Base-by-base conservation (phyloP, 1,140 invertebrate genomes). In the Lasioglossum albipes region DNA sequence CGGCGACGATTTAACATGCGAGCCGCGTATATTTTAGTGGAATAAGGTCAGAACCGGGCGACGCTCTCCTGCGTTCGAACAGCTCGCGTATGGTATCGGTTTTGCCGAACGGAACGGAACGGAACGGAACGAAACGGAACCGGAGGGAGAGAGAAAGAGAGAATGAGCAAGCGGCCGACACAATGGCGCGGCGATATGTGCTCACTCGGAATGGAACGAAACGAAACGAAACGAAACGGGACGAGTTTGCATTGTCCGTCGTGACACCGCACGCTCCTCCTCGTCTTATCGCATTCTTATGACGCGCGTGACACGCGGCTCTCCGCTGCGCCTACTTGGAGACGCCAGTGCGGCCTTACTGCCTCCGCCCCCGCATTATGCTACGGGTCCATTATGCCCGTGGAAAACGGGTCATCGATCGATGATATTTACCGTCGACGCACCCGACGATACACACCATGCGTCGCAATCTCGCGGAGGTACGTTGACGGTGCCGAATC, bases 211-310 rank as follows among this genome's bases (percentile, higher is more conserved):
- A 87, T 84, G 84, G 85, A 80, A 70, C 83, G 67, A 27, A 84
- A 82, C 83, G 71, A 27, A 84, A 82, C 83, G 71, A 49, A 80
- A 70, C 83, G 67, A 27, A 84, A 83, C 84, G 71, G 57, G 61
- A 85, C 88, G 85, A 79, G 77, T 87, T 88, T 76, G 75, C 84
- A 86, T 85, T 79, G 79, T 82, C 70, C 83, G 52, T 16, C 83
- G 84, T 87, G 88, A 89, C 86, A 90, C 88, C 62, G 18, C 62
- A 7, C 62, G 31, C 31, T 45, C 65, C 22, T 59, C 27, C 64
- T 86, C 87, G 87, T 89, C 89, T 90, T 91, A 90, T 91, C 91
- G 90, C 91, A 91, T 92, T 91, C 91, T 91, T 91, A 89, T 89
- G 89, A 90, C 87, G 88, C 89, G 87, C 91, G 90, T 91, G 90